Evolutionary conservation across 1,140 invertebrate species (phyloP), one percentile per base, ranked within the genome.

Genomic region (Drosophila suzukii): DNA sequence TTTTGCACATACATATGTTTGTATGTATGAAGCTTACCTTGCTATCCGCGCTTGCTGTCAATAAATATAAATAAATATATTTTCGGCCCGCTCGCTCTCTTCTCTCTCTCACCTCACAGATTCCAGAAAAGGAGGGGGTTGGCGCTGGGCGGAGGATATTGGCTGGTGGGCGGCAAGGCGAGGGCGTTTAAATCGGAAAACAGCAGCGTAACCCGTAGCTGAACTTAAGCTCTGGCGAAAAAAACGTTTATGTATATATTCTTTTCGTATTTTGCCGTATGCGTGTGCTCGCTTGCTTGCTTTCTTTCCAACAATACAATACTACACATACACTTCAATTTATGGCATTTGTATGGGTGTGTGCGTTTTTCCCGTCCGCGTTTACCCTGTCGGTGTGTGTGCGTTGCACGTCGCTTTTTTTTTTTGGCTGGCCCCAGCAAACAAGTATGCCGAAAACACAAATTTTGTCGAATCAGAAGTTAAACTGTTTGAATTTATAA

Each of bases 381-480:
- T 27, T 49, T 15, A 32, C 7, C 7, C 32, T 15, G n/a, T 53
- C 24, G 53, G 3, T 8, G 4, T 32, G 65, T 63, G 66, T 54
- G 49, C 15, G 59, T 36, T 63, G 58, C 65, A 44, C 65, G 58
- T 63, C 49, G 47, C 47, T 54, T 15, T 66, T 20, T 38, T 63
- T 30, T 30, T 49, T 17, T 5, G 20, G 32, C 20, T n/a, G 38
- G 65, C 59, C 15, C 15, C 8, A 15, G 7, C 10, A 11, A 60
- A 50, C 20, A 13, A 27, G 11, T 36, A 53, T 12, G 51, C 41
- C 61, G 61, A 68, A 66, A 63, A 68, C 32, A 53, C 65, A 46
- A 53, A 53, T 53, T 53, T 46, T 38, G 32, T 46, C 10, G 8
- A 34, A 34, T 27, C 10, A 15, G 4, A n/a, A 46, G 6, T 7